Evolutionary conservation across 2,113 vertebrate genomes (phyloP).

Genomic region (Ammospiza nelsoni): DNA sequence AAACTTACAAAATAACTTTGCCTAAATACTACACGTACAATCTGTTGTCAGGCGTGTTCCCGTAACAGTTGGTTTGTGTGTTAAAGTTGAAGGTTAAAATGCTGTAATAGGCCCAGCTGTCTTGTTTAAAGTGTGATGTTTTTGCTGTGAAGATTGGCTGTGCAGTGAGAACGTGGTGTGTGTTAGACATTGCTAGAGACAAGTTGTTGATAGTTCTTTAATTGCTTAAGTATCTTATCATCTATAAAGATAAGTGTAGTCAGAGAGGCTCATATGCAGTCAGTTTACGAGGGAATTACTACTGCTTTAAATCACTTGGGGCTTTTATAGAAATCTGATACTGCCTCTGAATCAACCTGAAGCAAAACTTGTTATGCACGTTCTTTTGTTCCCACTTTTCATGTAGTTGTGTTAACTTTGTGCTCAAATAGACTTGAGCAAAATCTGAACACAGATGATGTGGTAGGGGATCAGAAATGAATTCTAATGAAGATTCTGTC

Average conservation of each 20-base stretch:
- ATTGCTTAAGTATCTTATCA: not conserved
- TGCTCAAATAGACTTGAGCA: not conserved
- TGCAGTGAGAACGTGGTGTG: not conserved
- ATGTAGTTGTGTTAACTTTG: not conserved
- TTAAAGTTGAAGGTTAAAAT: slow-evolving; percentile 14
- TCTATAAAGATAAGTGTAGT: slow-evolving; percentile 26
- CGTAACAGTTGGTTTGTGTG: not conserved
- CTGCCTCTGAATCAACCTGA: not conserved
- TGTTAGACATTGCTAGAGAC: not conserved
- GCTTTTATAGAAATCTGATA: slow-evolving; percentile 36
- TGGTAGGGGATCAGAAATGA: not conserved
- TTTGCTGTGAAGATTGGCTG: not conserved
- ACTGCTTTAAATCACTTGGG: not conserved
- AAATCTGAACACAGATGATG: not conserved
- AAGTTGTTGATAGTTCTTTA: slow-evolving; percentile 16
- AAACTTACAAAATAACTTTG: not conserved
- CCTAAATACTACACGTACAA: not conserved
- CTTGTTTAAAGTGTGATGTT: not conserved
- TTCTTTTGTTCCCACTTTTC: not conserved
- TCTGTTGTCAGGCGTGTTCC: not conserved
- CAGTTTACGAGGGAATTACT: slow-evolving; percentile 24
- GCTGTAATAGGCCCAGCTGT: not conserved
- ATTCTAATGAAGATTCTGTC: not conserved
- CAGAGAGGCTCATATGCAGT: not conserved
- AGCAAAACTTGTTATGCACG: not conserved